phyloP scores from a whole-genome alignment of 2,888 invertebrate species.

The Leucania comma region DNA sequence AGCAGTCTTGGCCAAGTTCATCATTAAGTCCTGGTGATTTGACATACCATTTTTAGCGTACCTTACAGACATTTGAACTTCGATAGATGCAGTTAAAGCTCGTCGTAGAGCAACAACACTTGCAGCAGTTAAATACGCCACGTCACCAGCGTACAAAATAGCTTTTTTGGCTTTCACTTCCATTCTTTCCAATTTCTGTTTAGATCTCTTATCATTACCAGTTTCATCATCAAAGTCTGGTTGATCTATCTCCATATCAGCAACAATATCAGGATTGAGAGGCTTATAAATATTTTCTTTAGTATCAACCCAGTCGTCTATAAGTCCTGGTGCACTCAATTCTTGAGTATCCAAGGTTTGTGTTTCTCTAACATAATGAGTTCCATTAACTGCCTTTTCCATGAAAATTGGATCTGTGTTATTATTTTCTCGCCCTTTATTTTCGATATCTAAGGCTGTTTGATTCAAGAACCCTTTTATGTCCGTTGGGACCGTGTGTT shows the following conservation, averaged over 20 bases:
- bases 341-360: conserved; percentile 79
- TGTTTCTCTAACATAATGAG: conserved; percentile 73
- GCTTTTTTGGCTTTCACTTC: conserved; percentile 88
- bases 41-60: conserved; percentile 87
- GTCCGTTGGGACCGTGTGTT: conserved; percentile 49
- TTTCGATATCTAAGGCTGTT: conserved; percentile 82
- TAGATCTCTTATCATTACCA: conserved; percentile 79
- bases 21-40: conserved; percentile 87
- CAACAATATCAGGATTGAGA: conserved; percentile 80
- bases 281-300: conserved; percentile 78
- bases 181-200: conserved; percentile 81
- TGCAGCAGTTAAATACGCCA: conserved; percentile 86
- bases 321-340: conserved; percentile 74
- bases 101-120: conserved; percentile 87
- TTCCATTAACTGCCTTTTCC: conserved; percentile 78
- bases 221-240: conserved; percentile 80
- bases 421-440: conserved; percentile 70
- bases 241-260: conserved; percentile 86
- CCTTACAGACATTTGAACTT: conserved; percentile 87
- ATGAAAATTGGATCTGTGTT: conserved; percentile 78
- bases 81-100: conserved; percentile 87
- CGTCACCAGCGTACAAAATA: conserved; percentile 87
- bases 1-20: conserved; percentile 88
- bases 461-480: conserved; percentile 85
- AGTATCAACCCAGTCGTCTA: conserved; percentile 82